Base-by-base conservation (phyloP, 2,888 invertebrate species). In the Tenodera sinensis region DNA sequence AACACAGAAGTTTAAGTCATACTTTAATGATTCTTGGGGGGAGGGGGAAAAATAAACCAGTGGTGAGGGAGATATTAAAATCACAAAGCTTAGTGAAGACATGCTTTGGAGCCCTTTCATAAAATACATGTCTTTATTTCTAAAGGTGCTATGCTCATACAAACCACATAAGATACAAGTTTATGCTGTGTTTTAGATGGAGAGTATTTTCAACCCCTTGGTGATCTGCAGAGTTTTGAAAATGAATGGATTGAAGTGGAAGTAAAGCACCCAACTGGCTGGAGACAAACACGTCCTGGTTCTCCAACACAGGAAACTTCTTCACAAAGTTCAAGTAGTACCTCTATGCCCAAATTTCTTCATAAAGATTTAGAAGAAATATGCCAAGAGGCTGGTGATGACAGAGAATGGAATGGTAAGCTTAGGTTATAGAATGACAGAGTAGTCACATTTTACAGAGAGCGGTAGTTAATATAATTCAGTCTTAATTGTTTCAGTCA, bases 241-340 rank as follows among this genome's bases (percentile, higher is more conserved):
- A 97, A 98, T 92, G 98, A 98, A 92, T 98, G 98, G 98, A 95
- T 98, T 93, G 98, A 98, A 93, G 97, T 98, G 0, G 97, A 97
- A 93, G 95, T 98, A 30, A 93, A 90, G 94, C 96, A 0, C 95
- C 96, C 0, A 92, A 95, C 90, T 93, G 95, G 89, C 93, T 95
- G 91, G 93, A 88, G 88, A 30, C 88, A 90, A 54, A 81, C 30
- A 84, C 27, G 28, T 30, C 82, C 84, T 14, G 27, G 42, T 28
- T 71, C 87, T n/a, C 88, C 88, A 30, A 42, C 86, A 34, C 28
- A 47, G 28, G 84, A 86, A 71, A 28, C 71, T 6, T 42, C n/a
- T 27, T 25, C 87, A n/a, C 42, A 14, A 15, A 27, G 85, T 81
- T 81, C 34, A 28, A 20, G 86, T 25, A 93, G 93, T 91, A 92